Evolutionary conservation across 2,888 invertebrate species (phyloP).

Genomic region (Cosmia trapezina): DNA sequence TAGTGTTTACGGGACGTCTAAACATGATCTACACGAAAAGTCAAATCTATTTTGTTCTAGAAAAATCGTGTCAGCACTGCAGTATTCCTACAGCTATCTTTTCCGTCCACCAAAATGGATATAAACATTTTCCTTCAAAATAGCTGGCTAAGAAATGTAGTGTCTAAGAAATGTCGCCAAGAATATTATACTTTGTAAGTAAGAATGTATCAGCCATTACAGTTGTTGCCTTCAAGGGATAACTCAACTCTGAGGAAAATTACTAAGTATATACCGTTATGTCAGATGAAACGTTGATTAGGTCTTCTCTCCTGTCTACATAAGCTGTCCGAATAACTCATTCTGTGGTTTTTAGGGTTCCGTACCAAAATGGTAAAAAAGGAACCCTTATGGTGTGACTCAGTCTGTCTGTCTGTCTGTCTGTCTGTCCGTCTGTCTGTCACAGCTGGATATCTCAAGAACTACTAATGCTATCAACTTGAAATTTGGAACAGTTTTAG

Average conservation of each 20-base stretch:
- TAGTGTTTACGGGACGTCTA: not conserved
- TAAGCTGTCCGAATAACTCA: not conserved
- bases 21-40: not conserved
- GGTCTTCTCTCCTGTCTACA: not conserved
- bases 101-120: constrained; percentile 30
- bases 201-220: not conserved
- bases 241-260: not conserved
- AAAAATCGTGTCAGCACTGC: constrained; percentile 25
- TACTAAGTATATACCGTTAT: not conserved
- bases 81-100: not conserved
- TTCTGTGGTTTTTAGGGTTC: too few relatives aligned
- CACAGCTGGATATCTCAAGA: too few relatives aligned
- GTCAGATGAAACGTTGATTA: not conserved
- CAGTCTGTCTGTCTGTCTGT: too few relatives aligned
- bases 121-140: constrained; percentile 40
- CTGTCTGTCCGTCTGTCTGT: too few relatives aligned
- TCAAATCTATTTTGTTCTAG: not conserved
- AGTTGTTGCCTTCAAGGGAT: not conserved
- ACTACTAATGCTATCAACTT: too few relatives aligned
- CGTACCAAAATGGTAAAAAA: too few relatives aligned
- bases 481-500: too few relatives aligned
- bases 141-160: constrained; percentile 28
- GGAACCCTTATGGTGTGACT: too few relatives aligned
- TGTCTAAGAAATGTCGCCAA: constrained; percentile 8
- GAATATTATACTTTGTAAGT: constrained; percentile 2